Conservation (phyloP, 2,888 invertebrate species). For the Lasioglossum oenotherae region DNA sequence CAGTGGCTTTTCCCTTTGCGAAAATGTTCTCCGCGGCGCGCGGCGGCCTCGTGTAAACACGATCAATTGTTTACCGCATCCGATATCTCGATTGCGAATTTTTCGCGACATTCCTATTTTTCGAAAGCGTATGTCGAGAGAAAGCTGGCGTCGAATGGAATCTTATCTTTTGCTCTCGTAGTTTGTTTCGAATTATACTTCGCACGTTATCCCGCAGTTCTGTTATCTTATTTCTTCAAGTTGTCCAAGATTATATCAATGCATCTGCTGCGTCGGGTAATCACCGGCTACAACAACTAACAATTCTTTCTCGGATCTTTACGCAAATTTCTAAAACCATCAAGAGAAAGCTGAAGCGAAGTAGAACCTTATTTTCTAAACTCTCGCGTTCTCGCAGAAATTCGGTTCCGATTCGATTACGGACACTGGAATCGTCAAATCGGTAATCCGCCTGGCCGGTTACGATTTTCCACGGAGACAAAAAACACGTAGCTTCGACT, state of each 20-base stretch:
- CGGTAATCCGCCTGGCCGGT: neutral
- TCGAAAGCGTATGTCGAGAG: neutral
- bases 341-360: neutral
- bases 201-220: neutral
- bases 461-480: neutral
- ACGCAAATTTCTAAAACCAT: neutral
- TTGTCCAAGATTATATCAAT: neutral
- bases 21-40: neutral
- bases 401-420: neutral
- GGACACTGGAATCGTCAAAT: neutral
- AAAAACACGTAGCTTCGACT: neutral
- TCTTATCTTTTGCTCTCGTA: neutral
- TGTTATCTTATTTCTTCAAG: neutral
- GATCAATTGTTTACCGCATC: neutral
- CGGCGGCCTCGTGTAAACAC: too few species aligned
- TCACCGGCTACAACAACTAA: neutral
- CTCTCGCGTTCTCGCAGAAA: neutral
- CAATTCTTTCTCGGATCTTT: neutral
- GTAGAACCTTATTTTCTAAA: neutral
- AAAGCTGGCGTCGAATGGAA: neutral
- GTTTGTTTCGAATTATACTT: neutral
- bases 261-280: neutral
- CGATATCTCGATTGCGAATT: neutral
- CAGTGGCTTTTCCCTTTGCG: neutral
- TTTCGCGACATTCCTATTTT: neutral